These are phyloP conservation scores for Cactoblastis cactorum DNA, from an alignment of 2,888 invertebrate species.

Conservation along the genomic window DNA sequence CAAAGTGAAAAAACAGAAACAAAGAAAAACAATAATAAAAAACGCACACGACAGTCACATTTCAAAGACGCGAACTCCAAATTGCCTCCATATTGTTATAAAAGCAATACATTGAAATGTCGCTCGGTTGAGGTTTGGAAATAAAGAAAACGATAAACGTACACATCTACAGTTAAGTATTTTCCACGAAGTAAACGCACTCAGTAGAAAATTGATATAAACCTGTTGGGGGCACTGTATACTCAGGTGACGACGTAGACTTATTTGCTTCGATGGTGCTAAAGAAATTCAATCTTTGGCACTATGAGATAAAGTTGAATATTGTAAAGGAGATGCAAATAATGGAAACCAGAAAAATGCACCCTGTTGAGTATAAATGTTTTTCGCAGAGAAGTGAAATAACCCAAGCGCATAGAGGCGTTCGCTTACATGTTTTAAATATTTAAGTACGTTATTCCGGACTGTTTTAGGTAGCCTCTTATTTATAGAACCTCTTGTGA, in stretches of 20 bases:
- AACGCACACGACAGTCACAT: neutral
- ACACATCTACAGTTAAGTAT: conserved; percentile 57
- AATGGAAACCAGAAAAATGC: conserved; percentile 61
- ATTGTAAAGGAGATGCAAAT: conserved; percentile 29
- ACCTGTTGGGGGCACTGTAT: conserved; percentile 69
- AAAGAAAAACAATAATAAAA: neutral
- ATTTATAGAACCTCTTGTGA: neutral
- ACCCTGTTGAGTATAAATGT: conserved; percentile 61
- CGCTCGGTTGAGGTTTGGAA: conserved; percentile 19
- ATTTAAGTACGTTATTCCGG: conserved; percentile 40
- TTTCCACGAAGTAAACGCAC: conserved; percentile 69
- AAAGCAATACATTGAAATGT: conserved; percentile 12
- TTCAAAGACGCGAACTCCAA: neutral
- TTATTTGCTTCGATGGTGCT: conserved; percentile 44
- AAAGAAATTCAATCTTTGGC: conserved; percentile 37
- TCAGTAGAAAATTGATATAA: conserved; percentile 76
- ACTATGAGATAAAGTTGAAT: conserved; percentile 28
- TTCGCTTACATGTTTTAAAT: conserved; percentile 46
- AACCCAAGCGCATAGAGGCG: conserved; percentile 37
- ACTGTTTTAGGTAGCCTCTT: conserved; percentile 19
- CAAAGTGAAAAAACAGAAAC: neutral
- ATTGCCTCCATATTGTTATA: conserved; percentile 9
- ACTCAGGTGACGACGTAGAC: conserved; percentile 64
- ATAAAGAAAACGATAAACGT: conserved; percentile 41
- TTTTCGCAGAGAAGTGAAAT: conserved; percentile 54